A percentile compares a stretch with the other conserved stretches of the same genome.
Conservation (phyloP, 1,140 invertebrate genomes). For the Bombus waltoni region DNA sequence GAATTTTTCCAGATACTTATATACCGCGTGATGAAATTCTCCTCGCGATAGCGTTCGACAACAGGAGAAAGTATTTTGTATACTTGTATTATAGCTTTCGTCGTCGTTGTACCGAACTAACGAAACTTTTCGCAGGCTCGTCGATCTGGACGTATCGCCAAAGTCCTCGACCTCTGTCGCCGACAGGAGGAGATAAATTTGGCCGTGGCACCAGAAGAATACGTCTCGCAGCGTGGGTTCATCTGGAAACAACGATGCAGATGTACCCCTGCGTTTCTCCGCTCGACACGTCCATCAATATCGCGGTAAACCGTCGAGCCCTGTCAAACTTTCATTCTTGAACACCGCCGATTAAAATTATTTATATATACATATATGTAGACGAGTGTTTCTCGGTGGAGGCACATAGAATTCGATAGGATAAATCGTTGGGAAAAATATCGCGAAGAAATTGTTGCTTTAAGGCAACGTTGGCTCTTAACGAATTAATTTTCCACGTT, state of each 20-base stretch:
- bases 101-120: neutral
- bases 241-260: constrained; percentile 68
- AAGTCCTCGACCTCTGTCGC: constrained; percentile 68
- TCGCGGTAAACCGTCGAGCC: constrained; percentile 40
- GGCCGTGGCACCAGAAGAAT: constrained; percentile 57
- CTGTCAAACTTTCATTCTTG: constrained; percentile 36
- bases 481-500: neutral
- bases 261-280: constrained; percentile 65
- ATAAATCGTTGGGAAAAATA: neutral
- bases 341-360: neutral
- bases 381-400: neutral
- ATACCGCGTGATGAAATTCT: neutral
- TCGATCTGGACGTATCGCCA: constrained; percentile 40
- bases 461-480: too few species aligned
- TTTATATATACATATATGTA: neutral
- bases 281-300: constrained; percentile 68
- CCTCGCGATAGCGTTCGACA: neutral
- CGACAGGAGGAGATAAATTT: constrained; percentile 69
- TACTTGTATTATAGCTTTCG: neutral
- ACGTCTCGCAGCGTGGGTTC: constrained; percentile 69
- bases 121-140: constrained; percentile 22
- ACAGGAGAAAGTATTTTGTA: neutral
- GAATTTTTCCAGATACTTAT: constrained; percentile 53
- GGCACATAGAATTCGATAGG: neutral
- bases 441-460: neutral